Percentiles rank a stretch among this genome's conserved stretches.
These are phyloP conservation scores for Microtus richardsoni DNA, from an alignment of 2,113 vertebrate genomes.

Conservation along the genomic window DNA sequence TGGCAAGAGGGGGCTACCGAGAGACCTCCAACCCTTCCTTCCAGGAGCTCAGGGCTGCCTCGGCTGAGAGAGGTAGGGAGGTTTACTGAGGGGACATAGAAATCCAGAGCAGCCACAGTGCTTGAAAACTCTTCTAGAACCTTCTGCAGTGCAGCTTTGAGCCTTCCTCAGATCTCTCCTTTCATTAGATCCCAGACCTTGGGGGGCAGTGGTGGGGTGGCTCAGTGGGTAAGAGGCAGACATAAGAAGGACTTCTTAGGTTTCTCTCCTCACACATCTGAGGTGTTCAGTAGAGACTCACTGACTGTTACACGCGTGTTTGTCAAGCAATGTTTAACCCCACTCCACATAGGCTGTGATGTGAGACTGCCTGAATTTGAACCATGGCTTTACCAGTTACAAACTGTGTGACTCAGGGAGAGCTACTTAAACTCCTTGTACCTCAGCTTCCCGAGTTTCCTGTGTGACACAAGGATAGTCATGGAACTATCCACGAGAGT, in stretches of 20 bases:
- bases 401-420: not conserved
- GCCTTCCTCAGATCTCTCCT: not conserved
- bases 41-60: not conserved
- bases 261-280: not conserved
- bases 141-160: rapidly evolving
- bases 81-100: not conserved
- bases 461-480: not conserved
- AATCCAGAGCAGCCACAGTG: not conserved
- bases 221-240: not conserved
- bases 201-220: not conserved
- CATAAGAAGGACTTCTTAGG: not conserved
- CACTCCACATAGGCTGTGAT: no score
- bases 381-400: not conserved
- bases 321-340: not conserved
- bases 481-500: not conserved
- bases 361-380: not conserved
- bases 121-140: not conserved
- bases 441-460: not conserved
- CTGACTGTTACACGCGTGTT: not conserved
- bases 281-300: not conserved
- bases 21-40: rapidly evolving
- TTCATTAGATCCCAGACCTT: not conserved
- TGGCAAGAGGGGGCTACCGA: rapidly evolving
- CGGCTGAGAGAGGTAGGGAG: not conserved
- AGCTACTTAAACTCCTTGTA: not conserved